These are phyloP conservation scores for Carettochelys insculpta DNA, from an alignment of 2,113 vertebrate genomes.

Conservation along the genomic window DNA sequence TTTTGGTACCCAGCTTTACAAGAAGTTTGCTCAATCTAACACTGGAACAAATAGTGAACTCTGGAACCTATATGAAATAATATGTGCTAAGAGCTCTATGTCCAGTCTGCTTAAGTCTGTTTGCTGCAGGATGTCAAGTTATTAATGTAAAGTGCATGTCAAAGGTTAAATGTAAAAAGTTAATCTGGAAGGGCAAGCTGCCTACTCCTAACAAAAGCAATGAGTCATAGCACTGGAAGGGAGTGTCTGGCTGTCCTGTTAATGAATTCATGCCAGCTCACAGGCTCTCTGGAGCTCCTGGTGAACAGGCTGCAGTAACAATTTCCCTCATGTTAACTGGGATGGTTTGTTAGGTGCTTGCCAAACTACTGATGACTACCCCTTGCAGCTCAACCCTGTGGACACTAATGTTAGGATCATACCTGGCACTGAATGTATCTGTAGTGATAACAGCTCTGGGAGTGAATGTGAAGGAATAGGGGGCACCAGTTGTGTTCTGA, in stretches of 20 bases:
- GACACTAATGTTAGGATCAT: too few relatives aligned
- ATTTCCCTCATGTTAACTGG: fast-evolving
- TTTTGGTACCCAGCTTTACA: not conserved
- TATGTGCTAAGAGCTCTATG: fast-evolving
- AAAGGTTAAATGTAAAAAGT: not conserved
- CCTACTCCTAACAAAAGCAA: not conserved
- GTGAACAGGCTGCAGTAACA: not conserved
- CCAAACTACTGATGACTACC: too few relatives aligned
- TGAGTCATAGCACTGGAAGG: fast-evolving
- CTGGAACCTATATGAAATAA: not conserved
- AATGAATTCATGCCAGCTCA: not conserved
- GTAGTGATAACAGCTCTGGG: too few relatives aligned
- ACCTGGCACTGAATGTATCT: too few relatives aligned
- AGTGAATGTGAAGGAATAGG: not conserved
- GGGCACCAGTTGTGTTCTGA: not conserved
- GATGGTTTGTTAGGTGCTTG: fast-evolving
- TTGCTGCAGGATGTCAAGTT: too few relatives aligned
- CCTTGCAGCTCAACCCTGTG: too few relatives aligned
- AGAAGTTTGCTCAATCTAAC: not conserved
- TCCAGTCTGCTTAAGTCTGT: not conserved
- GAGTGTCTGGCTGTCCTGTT: not conserved
- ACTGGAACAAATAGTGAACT: not conserved
- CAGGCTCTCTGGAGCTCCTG: fast-evolving
- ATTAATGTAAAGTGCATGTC: too few relatives aligned
- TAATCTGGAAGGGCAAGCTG: not conserved